These are phyloP conservation scores for Pseudochirops cupreus DNA, from an alignment of 2,797 vertebrate species.

Conservation along the genomic window DNA sequence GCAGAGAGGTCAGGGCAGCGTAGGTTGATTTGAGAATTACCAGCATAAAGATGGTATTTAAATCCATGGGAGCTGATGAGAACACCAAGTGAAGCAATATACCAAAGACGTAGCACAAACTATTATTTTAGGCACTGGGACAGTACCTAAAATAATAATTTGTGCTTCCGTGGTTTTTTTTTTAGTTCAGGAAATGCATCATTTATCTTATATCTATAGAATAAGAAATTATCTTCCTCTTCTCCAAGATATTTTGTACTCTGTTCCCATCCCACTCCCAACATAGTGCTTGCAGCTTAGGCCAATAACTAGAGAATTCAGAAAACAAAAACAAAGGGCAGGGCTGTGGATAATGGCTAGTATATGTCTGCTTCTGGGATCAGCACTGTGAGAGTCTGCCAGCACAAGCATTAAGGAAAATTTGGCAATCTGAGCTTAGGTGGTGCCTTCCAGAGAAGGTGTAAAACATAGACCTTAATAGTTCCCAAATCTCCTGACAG, in stretches of 20 bases:
- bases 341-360: constrained; percentile 14
- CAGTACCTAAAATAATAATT: background rate
- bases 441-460: constrained; percentile 19
- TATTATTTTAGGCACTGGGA: background rate
- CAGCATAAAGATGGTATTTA: background rate
- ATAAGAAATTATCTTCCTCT: background rate
- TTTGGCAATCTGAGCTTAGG: constrained; percentile 27
- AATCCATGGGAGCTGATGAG: background rate
- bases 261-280: background rate
- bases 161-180: background rate
- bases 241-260: constrained; percentile 4
- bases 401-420: constrained; percentile 10
- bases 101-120: background rate
- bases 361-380: background rate
- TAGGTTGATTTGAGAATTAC: background rate
- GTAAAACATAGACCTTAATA: constrained; percentile 13
- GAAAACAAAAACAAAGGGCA: background rate
- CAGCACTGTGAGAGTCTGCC: constrained; percentile 1
- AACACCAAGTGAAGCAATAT: background rate
- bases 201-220: constrained; percentile 20
- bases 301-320: background rate
- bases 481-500: constrained; percentile 28
- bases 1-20: background rate
- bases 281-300: background rate
- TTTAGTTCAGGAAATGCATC: background rate